phyloP scores from a whole-genome alignment of 1,140 invertebrate genomes.

The Pachypeltis micranthus region DNA sequence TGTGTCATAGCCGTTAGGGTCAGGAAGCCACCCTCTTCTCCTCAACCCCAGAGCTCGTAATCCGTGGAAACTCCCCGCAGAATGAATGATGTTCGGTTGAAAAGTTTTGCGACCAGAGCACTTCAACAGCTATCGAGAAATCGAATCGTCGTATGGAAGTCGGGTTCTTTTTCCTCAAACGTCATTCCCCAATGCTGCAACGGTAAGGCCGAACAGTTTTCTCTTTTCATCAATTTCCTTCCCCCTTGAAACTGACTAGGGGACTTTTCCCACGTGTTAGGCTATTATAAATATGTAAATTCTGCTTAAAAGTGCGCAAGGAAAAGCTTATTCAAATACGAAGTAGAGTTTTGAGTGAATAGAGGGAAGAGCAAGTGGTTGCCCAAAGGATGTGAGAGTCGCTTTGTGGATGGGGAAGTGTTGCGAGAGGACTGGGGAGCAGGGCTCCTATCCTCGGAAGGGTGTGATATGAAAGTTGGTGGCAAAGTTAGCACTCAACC shows the following conservation, averaged over 20 bases:
- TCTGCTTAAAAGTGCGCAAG: neutral
- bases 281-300: slow-evolving; percentile 8
- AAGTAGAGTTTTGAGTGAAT: neutral
- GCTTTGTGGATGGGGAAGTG: slow-evolving; percentile 1
- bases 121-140: neutral
- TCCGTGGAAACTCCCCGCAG: neutral
- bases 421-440: neutral
- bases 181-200: no score
- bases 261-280: neutral
- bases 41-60: neutral
- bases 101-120: neutral
- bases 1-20: neutral
- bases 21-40: neutral
- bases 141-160: neutral
- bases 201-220: neutral
- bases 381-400: no score
- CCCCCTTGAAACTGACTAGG: neutral
- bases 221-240: neutral
- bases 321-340: slow-evolving; percentile 1
- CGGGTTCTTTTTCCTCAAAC: no score
- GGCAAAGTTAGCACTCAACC: slow-evolving; percentile 12
- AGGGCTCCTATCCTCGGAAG: neutral
- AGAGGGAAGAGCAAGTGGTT: neutral
- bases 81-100: neutral
- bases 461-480: slow-evolving; percentile 12